Conservation (phyloP, 2,797 vertebrate genomes). For the Galaxias olidus region DNA sequence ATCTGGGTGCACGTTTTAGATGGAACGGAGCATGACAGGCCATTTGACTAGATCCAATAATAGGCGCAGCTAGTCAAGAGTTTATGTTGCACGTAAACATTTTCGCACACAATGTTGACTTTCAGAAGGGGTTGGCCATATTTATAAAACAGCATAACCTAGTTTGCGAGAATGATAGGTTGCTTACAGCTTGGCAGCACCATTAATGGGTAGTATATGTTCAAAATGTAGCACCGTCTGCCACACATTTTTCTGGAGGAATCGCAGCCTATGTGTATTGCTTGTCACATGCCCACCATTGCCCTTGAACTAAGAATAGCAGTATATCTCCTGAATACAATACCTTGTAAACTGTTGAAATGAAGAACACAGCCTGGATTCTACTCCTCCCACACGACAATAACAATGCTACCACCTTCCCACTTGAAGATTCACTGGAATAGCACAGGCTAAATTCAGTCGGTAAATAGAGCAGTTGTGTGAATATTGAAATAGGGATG, state of each 20-base stretch:
- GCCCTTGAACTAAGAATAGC: slow-evolving; percentile 15
- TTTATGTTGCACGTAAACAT: background rate
- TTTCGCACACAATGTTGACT: no score
- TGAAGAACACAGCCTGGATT: slow-evolving; percentile 5
- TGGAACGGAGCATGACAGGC: slow-evolving; percentile 30
- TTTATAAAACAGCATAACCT: no score
- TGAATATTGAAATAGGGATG: slow-evolving; percentile 5
- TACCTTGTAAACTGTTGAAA: slow-evolving; percentile 12
- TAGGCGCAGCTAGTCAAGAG: background rate
- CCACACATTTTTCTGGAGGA: background rate
- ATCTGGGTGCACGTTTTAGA: slow-evolving; percentile 23
- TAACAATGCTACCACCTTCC: slow-evolving; percentile 1
- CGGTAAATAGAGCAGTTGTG: background rate
- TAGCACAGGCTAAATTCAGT: background rate
- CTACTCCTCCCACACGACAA: slow-evolving; percentile 7
- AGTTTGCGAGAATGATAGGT: no score
- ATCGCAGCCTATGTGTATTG: background rate
- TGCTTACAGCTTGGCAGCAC: no score
- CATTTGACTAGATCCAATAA: slow-evolving; percentile 30
- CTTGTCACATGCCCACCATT: slow-evolving; percentile 3
- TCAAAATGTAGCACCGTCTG: background rate
- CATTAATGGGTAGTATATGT: no score
- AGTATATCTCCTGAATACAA: slow-evolving; percentile 8
- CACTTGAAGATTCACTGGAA: slow-evolving; percentile 2
- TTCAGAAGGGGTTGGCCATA: no score